Evolutionary conservation across 2,797 vertebrate species (phyloP).

Genomic region (Tamandua tetradactyla): DNA sequence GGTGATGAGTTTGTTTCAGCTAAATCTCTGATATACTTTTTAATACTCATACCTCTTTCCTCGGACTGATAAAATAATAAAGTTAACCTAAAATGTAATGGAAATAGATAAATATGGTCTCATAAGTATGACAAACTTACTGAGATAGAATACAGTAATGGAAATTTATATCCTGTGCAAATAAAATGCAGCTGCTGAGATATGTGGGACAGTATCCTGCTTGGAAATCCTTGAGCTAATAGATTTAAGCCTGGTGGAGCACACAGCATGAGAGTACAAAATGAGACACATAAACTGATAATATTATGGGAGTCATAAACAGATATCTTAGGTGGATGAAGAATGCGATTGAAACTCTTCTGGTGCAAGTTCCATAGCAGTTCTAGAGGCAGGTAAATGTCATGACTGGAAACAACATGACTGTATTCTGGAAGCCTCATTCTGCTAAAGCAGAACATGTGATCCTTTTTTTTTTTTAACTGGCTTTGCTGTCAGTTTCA

Average conservation of each 20-base stretch:
- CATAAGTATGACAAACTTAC: neutral
- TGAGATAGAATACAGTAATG: neutral
- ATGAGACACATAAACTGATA: neutral
- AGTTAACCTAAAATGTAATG: neutral
- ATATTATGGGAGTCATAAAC: neutral
- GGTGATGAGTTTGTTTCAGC: constrained; percentile 11
- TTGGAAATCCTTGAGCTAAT: neutral
- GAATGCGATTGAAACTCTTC: neutral
- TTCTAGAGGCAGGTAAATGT: neutral
- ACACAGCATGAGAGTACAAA: neutral
- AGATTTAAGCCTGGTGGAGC: neutral
- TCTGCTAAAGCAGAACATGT: constrained; percentile 10
- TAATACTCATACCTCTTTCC: neutral
- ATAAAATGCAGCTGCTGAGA: neutral
- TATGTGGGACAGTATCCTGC: neutral
- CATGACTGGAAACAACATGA: neutral
- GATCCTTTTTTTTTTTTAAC: neutral
- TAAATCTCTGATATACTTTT: neutral
- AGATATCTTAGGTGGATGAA: neutral
- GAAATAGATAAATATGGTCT: neutral
- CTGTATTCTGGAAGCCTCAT: neutral
- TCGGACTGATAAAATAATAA: neutral
- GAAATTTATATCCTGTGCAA: neutral
- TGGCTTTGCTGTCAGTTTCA: neutral
- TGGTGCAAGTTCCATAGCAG: neutral